These are phyloP conservation scores for Eristalis tenax DNA, from an alignment of 2,888 invertebrate genomes.

Conservation along the genomic window DNA sequence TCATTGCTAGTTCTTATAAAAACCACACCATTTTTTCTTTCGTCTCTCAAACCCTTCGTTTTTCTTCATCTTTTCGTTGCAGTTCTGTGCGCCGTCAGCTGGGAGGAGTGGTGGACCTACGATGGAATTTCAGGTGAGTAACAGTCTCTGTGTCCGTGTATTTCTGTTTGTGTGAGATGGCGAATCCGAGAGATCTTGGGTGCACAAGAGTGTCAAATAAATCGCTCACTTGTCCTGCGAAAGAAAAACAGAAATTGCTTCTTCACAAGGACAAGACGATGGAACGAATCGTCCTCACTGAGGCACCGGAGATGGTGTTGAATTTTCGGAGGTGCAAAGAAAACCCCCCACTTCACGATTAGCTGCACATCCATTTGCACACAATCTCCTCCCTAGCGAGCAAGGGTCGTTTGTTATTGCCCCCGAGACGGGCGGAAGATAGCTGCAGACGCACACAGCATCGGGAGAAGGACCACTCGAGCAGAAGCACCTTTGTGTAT, in stretches of 20 bases:
- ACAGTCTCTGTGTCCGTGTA: constrained; percentile 18
- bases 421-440: constrained; percentile 28
- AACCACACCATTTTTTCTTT: constrained; percentile 1
- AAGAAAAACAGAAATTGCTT: constrained; percentile 60
- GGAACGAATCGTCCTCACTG: not conserved
- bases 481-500: constrained; percentile 46
- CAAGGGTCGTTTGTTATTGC: constrained; percentile 60
- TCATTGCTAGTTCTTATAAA: not conserved
- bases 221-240: constrained; percentile 66
- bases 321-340: constrained; percentile 51
- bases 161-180: not conserved
- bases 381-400: constrained; percentile 60
- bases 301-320: constrained; percentile 12
- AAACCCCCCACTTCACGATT: constrained; percentile 61
- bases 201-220: constrained; percentile 66
- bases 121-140: constrained; percentile 95
- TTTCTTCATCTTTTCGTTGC: constrained; percentile 68
- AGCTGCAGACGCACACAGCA: constrained; percentile 27
- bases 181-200: not conserved
- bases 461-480: constrained; percentile 40
- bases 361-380: constrained; percentile 63
- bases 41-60: constrained; percentile 36
- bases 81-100: constrained; percentile 83
- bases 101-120: constrained; percentile 98
- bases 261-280: constrained; percentile 15